Conservation (phyloP, 2,113 vertebrate genomes). For the Bostrychus sinensis region DNA sequence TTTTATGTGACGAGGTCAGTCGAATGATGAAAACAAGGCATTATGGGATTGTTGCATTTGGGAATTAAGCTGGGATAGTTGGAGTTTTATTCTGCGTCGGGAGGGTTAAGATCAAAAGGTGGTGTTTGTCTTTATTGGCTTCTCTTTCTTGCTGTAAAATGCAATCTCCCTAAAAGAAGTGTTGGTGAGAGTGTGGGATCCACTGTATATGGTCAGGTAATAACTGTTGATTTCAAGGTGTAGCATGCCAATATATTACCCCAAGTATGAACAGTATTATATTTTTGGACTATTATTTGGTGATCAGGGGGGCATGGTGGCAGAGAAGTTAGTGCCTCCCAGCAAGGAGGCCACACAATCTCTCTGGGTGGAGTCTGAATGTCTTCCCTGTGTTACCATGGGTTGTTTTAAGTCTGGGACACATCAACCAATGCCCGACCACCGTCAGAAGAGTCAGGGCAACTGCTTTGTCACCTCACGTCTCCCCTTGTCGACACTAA, state of each 20-base stretch:
- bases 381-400: no score
- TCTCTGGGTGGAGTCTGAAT: no score
- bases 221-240: not conserved
- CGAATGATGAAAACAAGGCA: conserved; percentile 46
- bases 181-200: not conserved
- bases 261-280: no score
- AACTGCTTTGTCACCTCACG: no score
- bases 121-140: conserved; percentile 38
- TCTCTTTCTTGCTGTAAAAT: conserved; percentile 43
- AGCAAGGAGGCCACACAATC: no score
- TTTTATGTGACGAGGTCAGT: conserved; percentile 39
- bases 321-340: no score
- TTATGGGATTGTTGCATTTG: conserved; percentile 30
- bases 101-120: conserved; percentile 11
- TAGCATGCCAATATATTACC: not conserved
- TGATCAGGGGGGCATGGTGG: no score
- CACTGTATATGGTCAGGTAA: not conserved
- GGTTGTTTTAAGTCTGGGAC: no score
- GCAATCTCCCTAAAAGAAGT: conserved; percentile 51
- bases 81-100: not conserved
- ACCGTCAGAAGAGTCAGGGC: no score
- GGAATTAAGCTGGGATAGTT: conserved; percentile 18
- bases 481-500: no score
- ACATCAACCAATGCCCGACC: no score
- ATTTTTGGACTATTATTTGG: no score